Percentiles rank a stretch among this genome's conserved stretches.
Evolutionary conservation across 2,113 vertebrate genomes (phyloP).

Genomic region (Phasianus colchicus): DNA sequence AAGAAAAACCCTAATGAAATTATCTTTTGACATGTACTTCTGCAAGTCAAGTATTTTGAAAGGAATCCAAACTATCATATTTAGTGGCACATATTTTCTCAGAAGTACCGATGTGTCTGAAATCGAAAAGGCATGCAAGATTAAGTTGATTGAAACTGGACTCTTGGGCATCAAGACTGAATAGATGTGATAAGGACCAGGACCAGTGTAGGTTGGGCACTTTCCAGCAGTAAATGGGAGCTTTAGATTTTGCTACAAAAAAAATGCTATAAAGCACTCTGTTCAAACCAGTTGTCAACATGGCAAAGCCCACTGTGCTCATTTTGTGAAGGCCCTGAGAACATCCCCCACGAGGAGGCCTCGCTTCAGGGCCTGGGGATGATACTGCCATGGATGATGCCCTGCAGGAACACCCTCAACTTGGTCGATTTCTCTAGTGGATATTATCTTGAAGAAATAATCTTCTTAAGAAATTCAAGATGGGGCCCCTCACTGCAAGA

Average conservation of each 20-base stretch:
- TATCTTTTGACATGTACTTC: background rate
- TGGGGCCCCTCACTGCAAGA: too few species aligned
- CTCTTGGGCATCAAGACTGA: conserved; percentile 22
- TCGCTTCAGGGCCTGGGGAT: background rate
- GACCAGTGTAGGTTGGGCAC: background rate
- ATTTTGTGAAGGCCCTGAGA: background rate
- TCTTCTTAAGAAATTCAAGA: background rate
- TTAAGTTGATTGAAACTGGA: conserved; percentile 23
- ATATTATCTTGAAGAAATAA: background rate
- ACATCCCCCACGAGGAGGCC: fast-evolving
- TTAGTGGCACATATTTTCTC: conserved; percentile 16
- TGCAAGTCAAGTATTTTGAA: conserved; percentile 13
- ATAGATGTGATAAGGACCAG: background rate
- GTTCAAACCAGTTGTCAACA: background rate
- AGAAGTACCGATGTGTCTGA: conserved; percentile 1
- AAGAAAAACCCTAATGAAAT: conserved; percentile 18
- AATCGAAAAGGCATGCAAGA: conserved; percentile 30
- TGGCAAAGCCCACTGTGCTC: background rate
- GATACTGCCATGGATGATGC: background rate
- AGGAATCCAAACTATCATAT: background rate
- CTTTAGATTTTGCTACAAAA: conserved; percentile 14
- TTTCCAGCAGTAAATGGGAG: background rate
- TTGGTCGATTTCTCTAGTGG: background rate
- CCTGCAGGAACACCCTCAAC: background rate
- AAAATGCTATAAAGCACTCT: background rate